A percentile compares a stretch with the other conserved stretches of the same genome.
Evolutionary conservation across 2,797 vertebrate genomes (phyloP).

Genomic region (Lepus oiostolus): DNA sequence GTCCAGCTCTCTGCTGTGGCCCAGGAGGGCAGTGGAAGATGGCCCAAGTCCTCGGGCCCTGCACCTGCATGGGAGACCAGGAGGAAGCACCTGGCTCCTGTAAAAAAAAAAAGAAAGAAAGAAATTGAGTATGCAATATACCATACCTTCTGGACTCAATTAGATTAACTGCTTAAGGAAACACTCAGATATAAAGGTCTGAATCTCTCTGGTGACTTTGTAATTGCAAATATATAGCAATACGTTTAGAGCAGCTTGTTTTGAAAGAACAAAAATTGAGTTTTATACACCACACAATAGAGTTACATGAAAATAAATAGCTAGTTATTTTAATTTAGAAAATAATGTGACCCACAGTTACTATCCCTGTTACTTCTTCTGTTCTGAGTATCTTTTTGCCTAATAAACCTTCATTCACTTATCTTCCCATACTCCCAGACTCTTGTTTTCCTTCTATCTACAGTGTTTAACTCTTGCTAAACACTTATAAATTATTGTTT

Average conservation of each 20-base stretch:
- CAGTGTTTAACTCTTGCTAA: slow-evolving; percentile 15
- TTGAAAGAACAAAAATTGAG: background rate
- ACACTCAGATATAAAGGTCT: background rate
- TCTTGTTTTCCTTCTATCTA: background rate
- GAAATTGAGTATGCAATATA: background rate
- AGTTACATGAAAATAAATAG: slow-evolving; percentile 9
- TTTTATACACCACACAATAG: background rate
- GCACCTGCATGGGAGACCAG: background rate
- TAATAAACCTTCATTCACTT: slow-evolving; percentile 37
- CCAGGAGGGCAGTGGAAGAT: too few species aligned
- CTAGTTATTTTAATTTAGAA: background rate
- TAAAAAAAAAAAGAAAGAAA: too few species aligned
- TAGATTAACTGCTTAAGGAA: slow-evolving; percentile 43
- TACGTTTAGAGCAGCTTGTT: background rate
- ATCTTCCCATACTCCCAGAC: background rate
- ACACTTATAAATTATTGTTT: slow-evolving; percentile 5
- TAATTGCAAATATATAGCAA: background rate
- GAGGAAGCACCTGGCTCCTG: too few species aligned
- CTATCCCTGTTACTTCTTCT: background rate
- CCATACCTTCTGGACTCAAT: background rate
- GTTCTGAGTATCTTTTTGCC: background rate
- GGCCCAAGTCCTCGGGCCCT: too few species aligned
- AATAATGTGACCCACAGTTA: background rate
- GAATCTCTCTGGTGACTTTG: background rate
- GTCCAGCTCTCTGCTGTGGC: too few species aligned